Conservation (phyloP, 2,113 vertebrate species). For the Todiramphus saurophagus region DNA sequence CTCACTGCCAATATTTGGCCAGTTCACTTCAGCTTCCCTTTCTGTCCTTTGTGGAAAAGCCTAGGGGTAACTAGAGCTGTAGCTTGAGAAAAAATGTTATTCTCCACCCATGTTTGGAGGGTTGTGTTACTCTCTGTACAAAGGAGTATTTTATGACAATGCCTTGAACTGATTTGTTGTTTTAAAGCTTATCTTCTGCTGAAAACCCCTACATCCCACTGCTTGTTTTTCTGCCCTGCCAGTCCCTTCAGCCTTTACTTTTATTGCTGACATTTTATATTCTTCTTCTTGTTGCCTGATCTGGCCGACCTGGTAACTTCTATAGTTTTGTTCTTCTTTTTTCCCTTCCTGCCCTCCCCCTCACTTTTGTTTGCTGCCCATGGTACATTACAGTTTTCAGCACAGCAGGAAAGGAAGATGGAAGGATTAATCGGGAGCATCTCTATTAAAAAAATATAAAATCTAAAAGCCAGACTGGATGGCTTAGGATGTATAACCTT, state of each 20-base stretch:
- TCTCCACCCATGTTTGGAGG: background rate
- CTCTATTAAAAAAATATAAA: constrained; percentile 52
- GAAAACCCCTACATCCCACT: background rate
- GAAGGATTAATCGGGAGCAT: constrained; percentile 24
- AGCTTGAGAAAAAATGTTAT: background rate
- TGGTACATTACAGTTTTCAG: constrained; percentile 7
- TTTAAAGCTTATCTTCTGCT: background rate
- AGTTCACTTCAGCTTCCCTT: background rate
- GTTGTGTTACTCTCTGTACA: background rate
- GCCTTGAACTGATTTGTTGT: background rate
- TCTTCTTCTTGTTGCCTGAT: background rate
- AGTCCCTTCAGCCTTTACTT: background rate
- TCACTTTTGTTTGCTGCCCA: constrained; percentile 11
- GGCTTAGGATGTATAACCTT: background rate
- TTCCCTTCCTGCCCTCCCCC: background rate
- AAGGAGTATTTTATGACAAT: background rate
- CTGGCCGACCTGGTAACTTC: background rate
- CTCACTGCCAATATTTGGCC: background rate
- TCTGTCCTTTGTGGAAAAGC: background rate
- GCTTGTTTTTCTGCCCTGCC: background rate
- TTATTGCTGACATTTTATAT: background rate
- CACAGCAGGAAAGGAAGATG: background rate
- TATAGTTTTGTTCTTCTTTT: background rate
- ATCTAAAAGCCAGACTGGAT: background rate
- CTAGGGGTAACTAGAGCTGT: background rate